Evolutionary conservation across 2,113 vertebrate genomes (phyloP), one percentile per base, ranked within the genome.

Genomic region (Colossoma macropomum): DNA sequence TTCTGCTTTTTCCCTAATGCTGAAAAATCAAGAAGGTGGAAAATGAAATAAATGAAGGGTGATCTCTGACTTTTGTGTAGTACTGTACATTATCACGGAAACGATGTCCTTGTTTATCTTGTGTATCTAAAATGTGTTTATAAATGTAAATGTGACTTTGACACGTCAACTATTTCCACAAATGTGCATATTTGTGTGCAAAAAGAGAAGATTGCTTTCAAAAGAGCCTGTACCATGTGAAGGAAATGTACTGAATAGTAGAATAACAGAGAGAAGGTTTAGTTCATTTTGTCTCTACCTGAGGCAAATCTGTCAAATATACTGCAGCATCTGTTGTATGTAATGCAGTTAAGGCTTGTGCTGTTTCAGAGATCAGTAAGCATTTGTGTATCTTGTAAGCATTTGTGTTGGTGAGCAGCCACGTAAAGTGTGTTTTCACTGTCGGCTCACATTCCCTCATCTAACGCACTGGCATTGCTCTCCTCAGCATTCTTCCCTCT

Each of bases 401-500:
- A 6, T 75, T 76, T 48, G 30, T 69, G 62, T 41, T 76, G 73
- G 54, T 45, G 56, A 60, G 59, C 16, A 65, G 50, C 6, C 48
- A 75, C 15, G 27, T 32, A 76, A 54, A 56, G 54, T 52, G 17
- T 48, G 25, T n/a, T 59, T 59, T 69, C 73, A 45, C 45, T 7
- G 2, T 63, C 60, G 23, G 63, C 62, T 74, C 68, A 75, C 74
- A 48, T 80, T 76, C 27, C 19, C n/a, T 52, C 6, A 27, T 63
- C 23, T 76, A 76, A 71, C 59, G 48, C 32, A 23, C 27, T 56
- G 62, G n/a, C 84, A 78, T 21, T 82, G 77, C 77, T 60, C 77
- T 52, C 63, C 62, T 84, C 77, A 72, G 72, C 73, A 74, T 83
- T 86, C 73, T 27, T 62, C 23, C 50, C 19, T 84, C 85, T 66